Evolutionary conservation across 2,888 invertebrate genomes (phyloP).

Genomic region (Spilosoma lubricipeda): DNA sequence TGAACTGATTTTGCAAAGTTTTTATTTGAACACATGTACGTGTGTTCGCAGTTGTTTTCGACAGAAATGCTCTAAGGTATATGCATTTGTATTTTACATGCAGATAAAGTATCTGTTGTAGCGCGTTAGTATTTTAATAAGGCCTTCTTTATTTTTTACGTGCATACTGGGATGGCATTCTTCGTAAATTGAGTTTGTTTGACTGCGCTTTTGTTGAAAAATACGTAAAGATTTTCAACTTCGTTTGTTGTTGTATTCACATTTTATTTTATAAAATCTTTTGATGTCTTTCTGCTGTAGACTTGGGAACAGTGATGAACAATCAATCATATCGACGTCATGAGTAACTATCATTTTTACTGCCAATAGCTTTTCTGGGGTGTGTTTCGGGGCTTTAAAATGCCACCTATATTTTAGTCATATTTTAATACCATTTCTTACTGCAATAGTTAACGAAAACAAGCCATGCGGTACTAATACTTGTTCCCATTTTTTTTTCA

Average conservation of each 20-base stretch:
- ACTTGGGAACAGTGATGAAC: background rate
- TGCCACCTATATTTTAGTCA: too few species aligned
- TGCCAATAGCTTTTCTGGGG: background rate
- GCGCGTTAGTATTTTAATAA: background rate
- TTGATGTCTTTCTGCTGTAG: background rate
- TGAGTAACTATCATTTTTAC: background rate
- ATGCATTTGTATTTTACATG: slow-evolving; percentile 2
- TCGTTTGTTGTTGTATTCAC: background rate
- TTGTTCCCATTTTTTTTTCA: background rate
- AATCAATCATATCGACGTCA: too few species aligned
- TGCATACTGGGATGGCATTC: background rate
- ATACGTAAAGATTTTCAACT: background rate
- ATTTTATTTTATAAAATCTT: background rate
- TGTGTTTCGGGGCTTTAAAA: background rate
- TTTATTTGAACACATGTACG: slow-evolving; percentile 15
- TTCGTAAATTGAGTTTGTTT: background rate
- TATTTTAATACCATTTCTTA: too few species aligned
- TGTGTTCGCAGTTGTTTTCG: slow-evolving; percentile 8
- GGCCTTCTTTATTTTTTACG: background rate
- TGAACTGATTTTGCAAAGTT: slow-evolving; percentile 36
- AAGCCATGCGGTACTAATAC: background rate
- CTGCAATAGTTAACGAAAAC: background rate
- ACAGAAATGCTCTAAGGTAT: slow-evolving; percentile 13
- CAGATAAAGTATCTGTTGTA: background rate
- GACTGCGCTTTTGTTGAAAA: background rate